Percentiles rank a stretch among this genome's conserved stretches.
phyloP scores from a whole-genome alignment of 2,113 vertebrate species.

The Neolamprologus tretocephalus region DNA sequence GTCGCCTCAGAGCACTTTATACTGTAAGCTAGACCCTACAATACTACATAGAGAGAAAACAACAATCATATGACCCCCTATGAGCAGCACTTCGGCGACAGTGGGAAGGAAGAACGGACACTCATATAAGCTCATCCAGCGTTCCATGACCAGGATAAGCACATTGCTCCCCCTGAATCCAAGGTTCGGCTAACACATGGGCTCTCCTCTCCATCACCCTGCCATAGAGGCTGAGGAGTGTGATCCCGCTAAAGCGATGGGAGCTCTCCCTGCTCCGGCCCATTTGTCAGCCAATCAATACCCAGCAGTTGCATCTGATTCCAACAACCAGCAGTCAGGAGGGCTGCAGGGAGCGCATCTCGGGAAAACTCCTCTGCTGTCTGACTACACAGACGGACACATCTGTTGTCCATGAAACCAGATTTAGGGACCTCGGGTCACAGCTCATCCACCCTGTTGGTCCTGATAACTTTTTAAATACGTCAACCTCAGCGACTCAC shows the following conservation, averaged over 20 bases:
- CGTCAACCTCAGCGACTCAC: background rate
- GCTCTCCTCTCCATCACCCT: background rate
- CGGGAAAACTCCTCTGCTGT: background rate
- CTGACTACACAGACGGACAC: background rate
- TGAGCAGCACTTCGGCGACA: background rate
- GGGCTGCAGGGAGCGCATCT: background rate
- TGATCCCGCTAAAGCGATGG: background rate
- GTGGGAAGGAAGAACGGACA: background rate
- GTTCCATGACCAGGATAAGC: background rate
- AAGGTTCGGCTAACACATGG: background rate
- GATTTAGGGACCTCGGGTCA: background rate
- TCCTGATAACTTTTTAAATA: background rate
- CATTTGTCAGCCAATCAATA: background rate
- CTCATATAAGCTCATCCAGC: background rate
- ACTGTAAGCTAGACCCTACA: background rate
- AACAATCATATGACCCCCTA: background rate
- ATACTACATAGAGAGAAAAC: accelerated
- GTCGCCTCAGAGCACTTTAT: background rate
- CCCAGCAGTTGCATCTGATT: background rate
- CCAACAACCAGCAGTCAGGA: background rate
- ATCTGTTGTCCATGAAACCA: background rate
- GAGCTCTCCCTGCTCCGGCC: background rate
- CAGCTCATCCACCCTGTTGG: background rate
- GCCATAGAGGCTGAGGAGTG: background rate
- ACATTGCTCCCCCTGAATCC: background rate